phyloP scores from a whole-genome alignment of 2,113 vertebrate genomes.

The Etia nguti region DNA sequence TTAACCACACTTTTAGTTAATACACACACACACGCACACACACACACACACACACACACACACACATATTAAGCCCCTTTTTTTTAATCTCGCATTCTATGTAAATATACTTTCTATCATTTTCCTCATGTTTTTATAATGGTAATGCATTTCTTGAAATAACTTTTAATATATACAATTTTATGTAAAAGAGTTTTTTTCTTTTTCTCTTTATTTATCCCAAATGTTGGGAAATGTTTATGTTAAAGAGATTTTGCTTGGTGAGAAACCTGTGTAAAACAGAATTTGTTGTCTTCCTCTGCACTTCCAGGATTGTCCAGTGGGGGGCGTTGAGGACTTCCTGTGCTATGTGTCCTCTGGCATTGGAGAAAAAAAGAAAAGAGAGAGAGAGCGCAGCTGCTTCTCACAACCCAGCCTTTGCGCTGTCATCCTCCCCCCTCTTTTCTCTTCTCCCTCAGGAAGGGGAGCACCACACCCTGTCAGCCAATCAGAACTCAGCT shows the following conservation, averaged over 20 bases:
- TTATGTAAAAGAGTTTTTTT: background rate
- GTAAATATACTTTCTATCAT: background rate
- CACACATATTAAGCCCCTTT: background rate
- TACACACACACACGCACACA: background rate
- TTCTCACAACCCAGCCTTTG: slow-evolving; percentile 25
- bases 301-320: background rate
- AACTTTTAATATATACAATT: background rate
- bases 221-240: background rate
- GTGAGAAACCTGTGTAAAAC: background rate
- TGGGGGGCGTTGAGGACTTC: background rate
- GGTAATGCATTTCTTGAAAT: background rate
- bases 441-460: slow-evolving; percentile 8
- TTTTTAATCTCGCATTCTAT: background rate
- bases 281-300: background rate
- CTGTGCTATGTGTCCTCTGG: background rate
- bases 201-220: background rate
- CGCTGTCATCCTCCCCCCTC: slow-evolving; percentile 48
- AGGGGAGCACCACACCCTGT: slow-evolving; percentile 68
- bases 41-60: background rate
- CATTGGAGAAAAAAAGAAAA: background rate
- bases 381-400: slow-evolving; percentile 2
- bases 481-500: slow-evolving; percentile 83
- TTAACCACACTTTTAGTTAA: background rate
- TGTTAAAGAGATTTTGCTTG: background rate
- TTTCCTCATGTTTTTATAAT: background rate